These are phyloP conservation scores for Rhagonycha fulva DNA, from an alignment of 2,888 invertebrate genomes.

Conservation along the genomic window DNA sequence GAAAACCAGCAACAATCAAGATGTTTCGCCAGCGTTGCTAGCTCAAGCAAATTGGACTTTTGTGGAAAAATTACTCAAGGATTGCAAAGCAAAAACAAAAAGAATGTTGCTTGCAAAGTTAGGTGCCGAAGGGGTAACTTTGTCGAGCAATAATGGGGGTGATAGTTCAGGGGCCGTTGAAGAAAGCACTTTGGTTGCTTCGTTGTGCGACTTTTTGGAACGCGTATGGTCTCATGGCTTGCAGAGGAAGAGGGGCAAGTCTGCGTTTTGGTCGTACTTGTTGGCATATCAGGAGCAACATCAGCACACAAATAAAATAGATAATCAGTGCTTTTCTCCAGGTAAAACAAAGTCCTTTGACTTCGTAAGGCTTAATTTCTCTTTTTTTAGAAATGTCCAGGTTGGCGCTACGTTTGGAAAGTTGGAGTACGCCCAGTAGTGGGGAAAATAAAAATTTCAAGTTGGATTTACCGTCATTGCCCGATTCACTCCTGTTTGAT, in stretches of 20 bases:
- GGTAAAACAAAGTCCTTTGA: conserved; percentile 46
- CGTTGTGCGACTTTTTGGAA: conserved; percentile 95
- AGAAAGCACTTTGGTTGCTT: conserved; percentile 97
- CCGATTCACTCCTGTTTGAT: conserved; percentile 85
- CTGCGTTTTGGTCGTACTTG: conserved; percentile 95
- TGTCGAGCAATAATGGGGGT: conserved; percentile 77
- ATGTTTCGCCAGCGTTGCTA: conserved; percentile 84
- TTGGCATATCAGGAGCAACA: conserved; percentile 79
- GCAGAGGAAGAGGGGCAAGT: conserved; percentile 95
- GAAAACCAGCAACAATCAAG: conserved; percentile 53
- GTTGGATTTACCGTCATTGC: conserved; percentile 67
- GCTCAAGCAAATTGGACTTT: conserved; percentile 98
- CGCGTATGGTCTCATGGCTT: conserved; percentile 97
- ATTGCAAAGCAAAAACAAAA: conserved; percentile 94
- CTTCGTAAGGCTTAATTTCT: background rate
- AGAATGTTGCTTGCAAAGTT: conserved; percentile 98
- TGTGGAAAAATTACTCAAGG: conserved; percentile 95
- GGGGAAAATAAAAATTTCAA: conserved; percentile 44
- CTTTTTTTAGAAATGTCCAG: conserved; percentile 46
- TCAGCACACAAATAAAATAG: conserved; percentile 32
- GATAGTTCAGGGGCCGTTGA: conserved; percentile 80
- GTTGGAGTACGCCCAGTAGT: conserved; percentile 46
- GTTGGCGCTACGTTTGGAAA: conserved; percentile 48
- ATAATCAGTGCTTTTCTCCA: conserved; percentile 50
- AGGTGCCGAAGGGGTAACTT: conserved; percentile 94